Evolutionary conservation across 1,140 invertebrate genomes (phyloP), one percentile per base, ranked within the genome.

Genomic region (Neodiprion fabricii): DNA sequence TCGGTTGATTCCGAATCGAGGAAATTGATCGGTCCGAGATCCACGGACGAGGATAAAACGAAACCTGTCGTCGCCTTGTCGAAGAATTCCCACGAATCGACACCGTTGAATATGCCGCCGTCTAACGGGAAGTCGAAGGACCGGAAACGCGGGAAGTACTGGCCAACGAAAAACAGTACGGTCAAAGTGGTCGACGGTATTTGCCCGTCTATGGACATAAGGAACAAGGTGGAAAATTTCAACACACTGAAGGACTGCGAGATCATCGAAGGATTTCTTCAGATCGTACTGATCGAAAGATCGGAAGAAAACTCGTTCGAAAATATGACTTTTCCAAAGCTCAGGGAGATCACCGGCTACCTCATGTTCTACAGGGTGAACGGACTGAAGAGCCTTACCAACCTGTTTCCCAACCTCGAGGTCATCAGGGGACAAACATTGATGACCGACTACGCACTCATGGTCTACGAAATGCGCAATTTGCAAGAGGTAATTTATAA

Each of bases 341-440:
- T 91, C 7, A 81, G 86, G 23, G 86, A 95, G 85, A 93, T 95
- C 72, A 95, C 93, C 3, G 92, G 91, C 48, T 94, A 92, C 82
- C 82, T 95, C 11, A 81, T 95, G 1, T 71, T 95, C 4, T 94
- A 91, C 79, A 87, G 92, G 72, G 92, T 92, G 9, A 89, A 89
- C 76, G 92, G 91, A 12, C 83, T 91, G 48, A 82, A 81, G 67
- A 88, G 84, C 21, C 77, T 91, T 23, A 84, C 81, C 9, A 82
- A 86, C 48, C 77, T 91, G 48, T 91, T 91, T 79, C 90, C 90
- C 1, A 95, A 96, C 86, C 86, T 96, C 75, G 87, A 93, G 8
- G 92, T 96, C 10, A 96, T 96, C 70, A 88, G 95, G 28, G 95
- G 95, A 5, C 85, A 90, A 48, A 84, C 93, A 17, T 90, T 95